Conservation (phyloP, 1,140 invertebrate species). For the Acyrthosiphon pisum region DNA sequence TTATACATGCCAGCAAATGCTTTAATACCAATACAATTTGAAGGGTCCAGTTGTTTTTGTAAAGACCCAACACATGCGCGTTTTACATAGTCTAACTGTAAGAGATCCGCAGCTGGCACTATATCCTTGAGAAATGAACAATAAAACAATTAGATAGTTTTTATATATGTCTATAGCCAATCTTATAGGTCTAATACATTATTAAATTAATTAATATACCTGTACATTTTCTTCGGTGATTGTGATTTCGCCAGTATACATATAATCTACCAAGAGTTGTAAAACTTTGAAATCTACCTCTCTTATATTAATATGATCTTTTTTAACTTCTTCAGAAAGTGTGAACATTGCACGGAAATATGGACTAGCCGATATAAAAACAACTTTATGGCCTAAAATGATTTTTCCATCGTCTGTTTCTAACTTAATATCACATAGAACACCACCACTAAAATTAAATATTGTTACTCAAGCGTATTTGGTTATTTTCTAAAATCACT, state of each 20-base stretch:
- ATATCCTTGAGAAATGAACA: constrained; percentile 65
- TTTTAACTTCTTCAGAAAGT: constrained; percentile 86
- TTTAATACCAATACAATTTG: constrained; percentile 92
- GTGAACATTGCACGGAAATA: constrained; percentile 99
- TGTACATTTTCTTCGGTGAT: constrained; percentile 95
- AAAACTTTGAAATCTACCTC: constrained; percentile 82
- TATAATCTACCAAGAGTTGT: constrained; percentile 84
- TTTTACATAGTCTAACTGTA: constrained; percentile 88
- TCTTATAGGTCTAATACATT: too few relatives aligned
- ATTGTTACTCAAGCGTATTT: too few relatives aligned
- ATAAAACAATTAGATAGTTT: too few relatives aligned
- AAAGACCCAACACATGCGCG: constrained; percentile 94
- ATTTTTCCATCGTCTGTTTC: too few relatives aligned
- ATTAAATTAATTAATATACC: constrained; percentile 64
- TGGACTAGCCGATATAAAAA: constrained; percentile 89
- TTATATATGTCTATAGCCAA: too few relatives aligned
- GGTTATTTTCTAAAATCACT: too few relatives aligned
- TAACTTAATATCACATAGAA: too few relatives aligned
- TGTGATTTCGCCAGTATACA: constrained; percentile 88
- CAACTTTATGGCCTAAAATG: too few relatives aligned
- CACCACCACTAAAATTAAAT: too few relatives aligned
- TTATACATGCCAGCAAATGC: constrained; percentile 95
- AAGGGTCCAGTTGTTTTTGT: constrained; percentile 88
- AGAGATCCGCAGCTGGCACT: constrained; percentile 90
- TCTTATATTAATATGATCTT: constrained; percentile 81